These are phyloP conservation scores for Ecliptopera silaceata DNA, from an alignment of 2,888 invertebrate genomes.

Conservation along the genomic window DNA sequence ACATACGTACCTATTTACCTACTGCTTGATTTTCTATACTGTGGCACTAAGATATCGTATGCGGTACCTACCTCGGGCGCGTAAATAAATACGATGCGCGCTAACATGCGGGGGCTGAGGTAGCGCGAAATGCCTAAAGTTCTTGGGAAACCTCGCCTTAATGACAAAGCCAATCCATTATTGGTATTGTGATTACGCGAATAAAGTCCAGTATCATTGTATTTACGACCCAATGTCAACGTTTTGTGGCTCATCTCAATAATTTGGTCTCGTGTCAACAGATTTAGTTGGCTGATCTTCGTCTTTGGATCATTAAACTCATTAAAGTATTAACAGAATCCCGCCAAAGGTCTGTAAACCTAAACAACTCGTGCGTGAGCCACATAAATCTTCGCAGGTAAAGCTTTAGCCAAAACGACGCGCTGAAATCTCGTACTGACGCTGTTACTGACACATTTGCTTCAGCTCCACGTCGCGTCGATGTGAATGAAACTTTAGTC, in stretches of 20 bases:
- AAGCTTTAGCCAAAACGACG: neutral
- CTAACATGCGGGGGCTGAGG: no score
- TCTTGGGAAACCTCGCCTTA: no score
- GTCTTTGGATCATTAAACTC: conserved; percentile 13
- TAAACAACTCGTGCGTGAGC: conserved; percentile 6
- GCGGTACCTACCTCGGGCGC: no score
- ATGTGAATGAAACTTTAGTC: neutral
- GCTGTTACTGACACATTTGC: neutral
- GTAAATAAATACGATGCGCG: no score
- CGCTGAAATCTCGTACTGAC: neutral
- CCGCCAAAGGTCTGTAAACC: neutral
- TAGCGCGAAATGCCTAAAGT: no score
- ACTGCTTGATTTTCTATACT: no score
- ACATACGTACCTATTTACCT: no score
- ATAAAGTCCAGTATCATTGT: neutral
- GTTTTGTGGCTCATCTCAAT: neutral
- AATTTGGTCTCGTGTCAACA: neutral
- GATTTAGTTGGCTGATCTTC: neutral
- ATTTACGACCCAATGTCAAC: neutral
- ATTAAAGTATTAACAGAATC: neutral
- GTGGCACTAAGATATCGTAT: no score
- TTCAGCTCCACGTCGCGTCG: neutral
- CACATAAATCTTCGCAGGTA: conserved; percentile 4
- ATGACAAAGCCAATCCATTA: neutral
- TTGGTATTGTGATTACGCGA: neutral